Evolutionary conservation across 2,888 invertebrate genomes (phyloP).

Genomic region (Polyommatus icarus): DNA sequence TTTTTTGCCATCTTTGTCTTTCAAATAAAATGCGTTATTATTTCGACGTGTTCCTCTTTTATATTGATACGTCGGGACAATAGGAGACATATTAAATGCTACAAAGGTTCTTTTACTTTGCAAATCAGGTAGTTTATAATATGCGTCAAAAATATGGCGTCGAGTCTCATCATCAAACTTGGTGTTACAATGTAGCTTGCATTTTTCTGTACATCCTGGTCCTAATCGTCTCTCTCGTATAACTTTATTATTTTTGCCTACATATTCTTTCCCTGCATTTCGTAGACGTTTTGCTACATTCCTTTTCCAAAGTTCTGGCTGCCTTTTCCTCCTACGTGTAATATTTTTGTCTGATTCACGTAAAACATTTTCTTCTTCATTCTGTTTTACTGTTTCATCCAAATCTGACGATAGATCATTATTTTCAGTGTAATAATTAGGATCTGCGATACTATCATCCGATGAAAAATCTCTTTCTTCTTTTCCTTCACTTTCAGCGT

Average conservation of each 20-base stretch:
- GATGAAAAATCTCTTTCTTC: conserved; percentile 37
- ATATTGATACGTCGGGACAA: conserved; percentile 36
- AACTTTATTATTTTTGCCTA: conserved; percentile 35
- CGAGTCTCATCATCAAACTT: too few species aligned
- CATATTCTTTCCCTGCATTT: conserved; percentile 35
- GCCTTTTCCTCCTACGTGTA: too few species aligned
- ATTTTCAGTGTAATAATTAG: conserved; percentile 31
- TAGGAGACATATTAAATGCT: conserved; percentile 34
- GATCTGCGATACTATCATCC: conserved; percentile 33
- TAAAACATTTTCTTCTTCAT: not conserved
- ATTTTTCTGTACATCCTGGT: conserved; percentile 36
- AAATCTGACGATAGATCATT: conserved; percentile 33
- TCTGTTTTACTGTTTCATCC: conserved; percentile 32
- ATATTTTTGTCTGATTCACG: too few species aligned
- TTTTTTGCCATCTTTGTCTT: too few species aligned
- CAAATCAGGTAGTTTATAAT: conserved; percentile 35
- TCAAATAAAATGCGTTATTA: too few species aligned
- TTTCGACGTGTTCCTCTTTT: conserved; percentile 35
- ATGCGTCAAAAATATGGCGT: conserved; percentile 34
- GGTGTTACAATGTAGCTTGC: conserved; percentile 27
- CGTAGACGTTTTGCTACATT: conserved; percentile 36
- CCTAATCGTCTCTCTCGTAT: conserved; percentile 35
- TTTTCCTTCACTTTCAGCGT: conserved; percentile 27
- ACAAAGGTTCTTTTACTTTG: conserved; percentile 36
- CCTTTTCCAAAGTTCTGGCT: conserved; percentile 34